A percentile compares a stretch with the other conserved stretches of the same genome.
These are phyloP conservation scores for Euleptes europaea DNA, from an alignment of 2,113 vertebrate species.

Conservation along the genomic window DNA sequence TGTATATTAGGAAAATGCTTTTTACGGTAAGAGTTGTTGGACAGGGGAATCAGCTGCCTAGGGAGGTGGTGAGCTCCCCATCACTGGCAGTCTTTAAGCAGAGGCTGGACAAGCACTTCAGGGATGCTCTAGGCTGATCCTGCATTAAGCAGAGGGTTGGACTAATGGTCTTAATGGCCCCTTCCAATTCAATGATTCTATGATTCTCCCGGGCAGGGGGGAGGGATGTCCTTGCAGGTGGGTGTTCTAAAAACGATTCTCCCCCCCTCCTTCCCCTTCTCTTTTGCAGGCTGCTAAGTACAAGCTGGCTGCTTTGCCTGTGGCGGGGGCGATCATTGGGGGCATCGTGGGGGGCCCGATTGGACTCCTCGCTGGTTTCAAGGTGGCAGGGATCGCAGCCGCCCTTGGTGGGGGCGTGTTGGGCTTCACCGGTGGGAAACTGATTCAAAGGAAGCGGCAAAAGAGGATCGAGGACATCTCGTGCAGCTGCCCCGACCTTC, in stretches of 20 bases:
- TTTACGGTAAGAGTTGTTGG: too few species aligned
- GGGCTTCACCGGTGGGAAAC: conserved; percentile 92
- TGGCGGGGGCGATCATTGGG: conserved; percentile 93
- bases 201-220: conserved; percentile 56
- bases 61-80: too few species aligned
- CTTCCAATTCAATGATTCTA: conserved; percentile 10
- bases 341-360: conserved; percentile 91
- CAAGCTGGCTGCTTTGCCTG: conserved; percentile 89
- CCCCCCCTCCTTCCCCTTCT: conserved; percentile 22
- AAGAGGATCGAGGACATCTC: conserved; percentile 78
- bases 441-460: conserved; percentile 87
- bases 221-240: conserved; percentile 62
- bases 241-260: conserved; percentile 58
- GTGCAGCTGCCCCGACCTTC: conserved; percentile 72
- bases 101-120: too few species aligned
- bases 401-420: conserved; percentile 91
- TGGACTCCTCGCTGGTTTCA: conserved; percentile 94
- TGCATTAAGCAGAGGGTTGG: too few species aligned
- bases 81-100: too few species aligned
- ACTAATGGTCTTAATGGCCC: too few species aligned
- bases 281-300: conserved; percentile 87
- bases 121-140: too few species aligned
- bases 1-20: too few species aligned
- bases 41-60: too few species aligned
- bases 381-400: conserved; percentile 90